A percentile compares a stretch with the other conserved stretches of the same genome.
Conservation (phyloP, 2,797 vertebrate species). For the Syngnathus acus region DNA sequence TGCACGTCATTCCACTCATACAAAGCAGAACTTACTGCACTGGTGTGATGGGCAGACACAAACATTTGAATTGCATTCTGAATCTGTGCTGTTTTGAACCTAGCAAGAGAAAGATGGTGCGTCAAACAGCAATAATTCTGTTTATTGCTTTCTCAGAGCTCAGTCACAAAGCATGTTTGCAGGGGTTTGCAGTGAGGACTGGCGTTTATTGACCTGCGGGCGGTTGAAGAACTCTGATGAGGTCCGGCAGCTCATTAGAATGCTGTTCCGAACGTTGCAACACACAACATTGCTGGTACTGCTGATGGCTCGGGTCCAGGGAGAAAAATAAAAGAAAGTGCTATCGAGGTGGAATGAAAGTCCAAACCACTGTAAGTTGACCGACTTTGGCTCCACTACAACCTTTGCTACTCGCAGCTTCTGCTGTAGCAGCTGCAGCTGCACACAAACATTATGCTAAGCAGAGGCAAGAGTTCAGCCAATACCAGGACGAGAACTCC, state of each 20-base stretch:
- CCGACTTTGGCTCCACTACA: slow-evolving; percentile 19
- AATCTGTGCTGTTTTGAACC: background rate
- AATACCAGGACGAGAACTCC: slow-evolving; percentile 37
- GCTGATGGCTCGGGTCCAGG: slow-evolving; percentile 50
- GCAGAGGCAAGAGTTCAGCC: slow-evolving; percentile 55
- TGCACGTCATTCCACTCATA: slow-evolving; percentile 1
- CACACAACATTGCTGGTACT: slow-evolving; percentile 54
- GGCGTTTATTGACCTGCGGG: slow-evolving; percentile 34
- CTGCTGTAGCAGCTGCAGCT: slow-evolving; percentile 18
- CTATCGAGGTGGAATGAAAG: slow-evolving; percentile 31
- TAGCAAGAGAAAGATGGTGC: background rate
- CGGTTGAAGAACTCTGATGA: slow-evolving; percentile 41
- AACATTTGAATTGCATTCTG: background rate
- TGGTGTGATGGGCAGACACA: background rate
- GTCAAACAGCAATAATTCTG: slow-evolving; percentile 3
- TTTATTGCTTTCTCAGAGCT: slow-evolving; percentile 27
- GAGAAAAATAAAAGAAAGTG: slow-evolving; percentile 36
- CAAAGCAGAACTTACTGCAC: background rate
- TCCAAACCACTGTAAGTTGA: slow-evolving; percentile 57
- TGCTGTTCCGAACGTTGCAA: slow-evolving; percentile 33
- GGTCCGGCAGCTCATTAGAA: slow-evolving; percentile 53
- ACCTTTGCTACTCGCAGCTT: slow-evolving; percentile 18
- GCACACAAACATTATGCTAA: slow-evolving; percentile 51
- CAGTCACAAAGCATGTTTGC: slow-evolving; percentile 31
- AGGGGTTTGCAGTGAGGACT: slow-evolving; percentile 25